Evolutionary conservation across 2,888 invertebrate genomes (phyloP).

Genomic region (Drosophila paramelanica): DNA sequence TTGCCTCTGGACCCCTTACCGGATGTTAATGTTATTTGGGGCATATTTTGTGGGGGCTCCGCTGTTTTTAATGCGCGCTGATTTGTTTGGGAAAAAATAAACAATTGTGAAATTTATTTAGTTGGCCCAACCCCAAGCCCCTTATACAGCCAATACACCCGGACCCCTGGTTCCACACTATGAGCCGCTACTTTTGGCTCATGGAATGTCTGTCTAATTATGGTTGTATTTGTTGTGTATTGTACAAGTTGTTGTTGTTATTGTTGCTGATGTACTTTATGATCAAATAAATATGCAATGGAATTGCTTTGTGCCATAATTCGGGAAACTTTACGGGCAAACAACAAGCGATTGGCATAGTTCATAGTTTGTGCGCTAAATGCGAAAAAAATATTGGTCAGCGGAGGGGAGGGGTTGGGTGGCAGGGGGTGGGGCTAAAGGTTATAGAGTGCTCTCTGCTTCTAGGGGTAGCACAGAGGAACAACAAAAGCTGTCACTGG

Average conservation of each 20-base stretch:
- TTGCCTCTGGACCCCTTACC: conserved; percentile 27
- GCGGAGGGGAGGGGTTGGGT: background rate
- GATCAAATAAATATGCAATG: conserved; percentile 72
- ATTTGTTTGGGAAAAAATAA: conserved; percentile 78
- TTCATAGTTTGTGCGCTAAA: conserved; percentile 20
- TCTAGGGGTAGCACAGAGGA: conserved; percentile 14
- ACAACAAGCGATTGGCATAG: conserved; percentile 20
- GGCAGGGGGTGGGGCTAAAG: conserved; percentile 5
- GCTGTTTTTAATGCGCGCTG: conserved; percentile 75
- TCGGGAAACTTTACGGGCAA: conserved; percentile 53
- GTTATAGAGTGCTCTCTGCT: conserved; percentile 26
- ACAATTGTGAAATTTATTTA: conserved; percentile 75
- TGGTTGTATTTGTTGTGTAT: conserved; percentile 7
- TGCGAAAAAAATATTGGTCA: background rate
- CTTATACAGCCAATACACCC: background rate
- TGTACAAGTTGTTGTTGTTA: conserved; percentile 15
- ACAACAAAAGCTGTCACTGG: conserved; percentile 37
- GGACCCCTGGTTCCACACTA: background rate
- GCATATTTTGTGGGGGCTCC: conserved; percentile 59
- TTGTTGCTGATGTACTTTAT: conserved; percentile 49
- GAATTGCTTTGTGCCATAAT: conserved; percentile 65
- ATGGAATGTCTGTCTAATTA: conserved; percentile 56
- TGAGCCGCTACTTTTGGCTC: background rate
- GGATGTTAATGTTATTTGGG: conserved; percentile 60
- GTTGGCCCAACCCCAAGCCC: conserved; percentile 45